phyloP scores from a whole-genome alignment of 2,113 vertebrate species.

The Larimichthys polyactis region DNA sequence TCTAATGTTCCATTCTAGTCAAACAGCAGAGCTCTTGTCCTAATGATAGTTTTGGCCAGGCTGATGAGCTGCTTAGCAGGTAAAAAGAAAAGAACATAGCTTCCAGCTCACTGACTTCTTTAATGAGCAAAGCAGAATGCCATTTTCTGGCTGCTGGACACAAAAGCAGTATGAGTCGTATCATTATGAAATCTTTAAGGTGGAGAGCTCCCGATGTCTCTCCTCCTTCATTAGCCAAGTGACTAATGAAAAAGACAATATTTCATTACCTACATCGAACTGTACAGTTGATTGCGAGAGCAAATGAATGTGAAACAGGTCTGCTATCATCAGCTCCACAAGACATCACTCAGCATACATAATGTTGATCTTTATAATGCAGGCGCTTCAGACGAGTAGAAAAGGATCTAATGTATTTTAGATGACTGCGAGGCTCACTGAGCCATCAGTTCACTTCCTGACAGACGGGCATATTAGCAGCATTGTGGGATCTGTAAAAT shows the following conservation, averaged over 20 bases:
- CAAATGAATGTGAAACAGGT: slow-evolving; percentile 4
- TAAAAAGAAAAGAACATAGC: slow-evolving; percentile 34
- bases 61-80: slow-evolving; percentile 71
- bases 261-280: background rate
- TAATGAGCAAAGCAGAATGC: slow-evolving; percentile 75
- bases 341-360: background rate
- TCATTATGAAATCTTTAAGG: slow-evolving; percentile 70
- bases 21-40: slow-evolving; percentile 54
- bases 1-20: slow-evolving; percentile 55
- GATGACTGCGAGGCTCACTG: slow-evolving; percentile 2
- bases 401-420: slow-evolving; percentile 12
- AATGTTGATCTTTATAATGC: slow-evolving; percentile 13
- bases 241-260: slow-evolving; percentile 39
- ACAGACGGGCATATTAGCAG: slow-evolving; percentile 5
- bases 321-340: background rate
- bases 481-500: background rate
- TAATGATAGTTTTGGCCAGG: slow-evolving; percentile 64
- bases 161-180: slow-evolving; percentile 55
- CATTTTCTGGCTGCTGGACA: slow-evolving; percentile 74
- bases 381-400: background rate
- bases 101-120: slow-evolving; percentile 66
- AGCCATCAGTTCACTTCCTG: background rate
- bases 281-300: background rate
- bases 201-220: slow-evolving; percentile 35
- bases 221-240: slow-evolving; percentile 54